Conservation (phyloP, 2,888 invertebrate species). For the Cephus pulcher region DNA sequence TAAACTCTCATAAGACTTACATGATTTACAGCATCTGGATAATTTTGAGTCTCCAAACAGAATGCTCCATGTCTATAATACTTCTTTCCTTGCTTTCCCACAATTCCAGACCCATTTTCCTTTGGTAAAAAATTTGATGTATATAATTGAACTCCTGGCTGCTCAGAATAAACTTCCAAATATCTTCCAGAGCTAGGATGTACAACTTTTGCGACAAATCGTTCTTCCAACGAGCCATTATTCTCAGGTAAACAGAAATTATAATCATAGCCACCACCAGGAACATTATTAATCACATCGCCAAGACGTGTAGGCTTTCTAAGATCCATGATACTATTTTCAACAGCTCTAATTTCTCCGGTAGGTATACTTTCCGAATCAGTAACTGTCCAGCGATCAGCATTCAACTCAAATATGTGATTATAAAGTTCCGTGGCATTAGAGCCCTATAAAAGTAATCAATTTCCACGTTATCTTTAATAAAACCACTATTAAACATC, state of each 20-base stretch:
- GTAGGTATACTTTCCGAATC: slow-evolving; percentile 80
- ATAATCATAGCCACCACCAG: slow-evolving; percentile 82
- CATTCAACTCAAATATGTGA: slow-evolving; percentile 79
- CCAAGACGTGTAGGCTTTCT: slow-evolving; percentile 75
- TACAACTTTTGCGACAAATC: slow-evolving; percentile 75
- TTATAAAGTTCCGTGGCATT: slow-evolving; percentile 75
- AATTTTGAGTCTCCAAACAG: slow-evolving; percentile 93
- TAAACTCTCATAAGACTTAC: slow-evolving; percentile 67
- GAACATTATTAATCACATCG: slow-evolving; percentile 75
- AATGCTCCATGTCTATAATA: slow-evolving; percentile 86
- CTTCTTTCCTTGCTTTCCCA: slow-evolving; percentile 77
- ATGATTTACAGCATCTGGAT: slow-evolving; percentile 90
- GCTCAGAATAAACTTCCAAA: slow-evolving; percentile 85
- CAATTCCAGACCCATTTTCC: slow-evolving; percentile 66
- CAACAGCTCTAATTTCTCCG: slow-evolving; percentile 79
- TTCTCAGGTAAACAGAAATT: slow-evolving; percentile 77
- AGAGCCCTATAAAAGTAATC: slow-evolving; percentile 66
- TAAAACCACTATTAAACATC: neutral
- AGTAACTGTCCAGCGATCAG: slow-evolving; percentile 80
- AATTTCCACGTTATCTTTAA: neutral
- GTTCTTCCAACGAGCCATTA: slow-evolving; percentile 49
- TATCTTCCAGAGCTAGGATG: slow-evolving; percentile 80
- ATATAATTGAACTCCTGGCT: slow-evolving; percentile 93
- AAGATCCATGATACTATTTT: slow-evolving; percentile 80
- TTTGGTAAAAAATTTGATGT: slow-evolving; percentile 83